Evolutionary conservation across 2,113 vertebrate genomes (phyloP).

Genomic region (Paraplagusia blochii): DNA sequence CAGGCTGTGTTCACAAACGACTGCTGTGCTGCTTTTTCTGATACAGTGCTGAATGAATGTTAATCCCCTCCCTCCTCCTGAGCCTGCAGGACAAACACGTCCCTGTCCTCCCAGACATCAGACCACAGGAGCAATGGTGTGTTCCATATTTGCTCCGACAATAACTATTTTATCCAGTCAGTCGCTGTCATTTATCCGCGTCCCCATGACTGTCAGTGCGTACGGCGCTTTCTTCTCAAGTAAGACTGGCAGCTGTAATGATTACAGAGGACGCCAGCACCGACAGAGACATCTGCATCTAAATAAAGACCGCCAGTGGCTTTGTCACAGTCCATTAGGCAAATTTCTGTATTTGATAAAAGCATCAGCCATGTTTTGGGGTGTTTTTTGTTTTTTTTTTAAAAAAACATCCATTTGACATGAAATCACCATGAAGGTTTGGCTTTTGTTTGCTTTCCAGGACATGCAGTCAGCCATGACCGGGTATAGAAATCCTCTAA

Average conservation of each 20-base stretch:
- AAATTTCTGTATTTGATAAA: slow-evolving; percentile 75
- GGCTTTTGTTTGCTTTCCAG: slow-evolving; percentile 42
- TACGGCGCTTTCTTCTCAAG: slow-evolving; percentile 31
- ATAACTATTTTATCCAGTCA: slow-evolving; percentile 35
- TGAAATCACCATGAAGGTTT: slow-evolving; percentile 41
- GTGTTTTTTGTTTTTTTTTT: too few species aligned
- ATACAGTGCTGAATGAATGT: slow-evolving; percentile 9
- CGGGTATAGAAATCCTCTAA: slow-evolving; percentile 20
- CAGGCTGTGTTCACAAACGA: slow-evolving; percentile 19
- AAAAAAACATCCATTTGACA: slow-evolving; percentile 19
- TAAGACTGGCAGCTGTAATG: slow-evolving; percentile 42
- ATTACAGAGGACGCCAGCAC: slow-evolving; percentile 55
- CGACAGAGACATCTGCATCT: slow-evolving; percentile 74
- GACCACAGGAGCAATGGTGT: slow-evolving; percentile 11
- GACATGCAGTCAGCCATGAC: slow-evolving; percentile 18
- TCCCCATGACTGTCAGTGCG: slow-evolving; percentile 50
- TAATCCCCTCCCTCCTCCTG: slow-evolving; percentile 9
- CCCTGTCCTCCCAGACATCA: slow-evolving; percentile 14
- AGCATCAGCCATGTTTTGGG: slow-evolving; percentile 48
- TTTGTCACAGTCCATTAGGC: slow-evolving; percentile 76
- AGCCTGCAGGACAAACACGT: slow-evolving; percentile 19
- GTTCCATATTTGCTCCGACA: slow-evolving; percentile 35
- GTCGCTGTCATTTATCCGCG: slow-evolving; percentile 29
- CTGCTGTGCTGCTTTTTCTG: slow-evolving; percentile 22
- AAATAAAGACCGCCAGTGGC: slow-evolving; percentile 72